phyloP scores from a whole-genome alignment of 2,113 vertebrate species.

The Cynocephalus volans region DNA sequence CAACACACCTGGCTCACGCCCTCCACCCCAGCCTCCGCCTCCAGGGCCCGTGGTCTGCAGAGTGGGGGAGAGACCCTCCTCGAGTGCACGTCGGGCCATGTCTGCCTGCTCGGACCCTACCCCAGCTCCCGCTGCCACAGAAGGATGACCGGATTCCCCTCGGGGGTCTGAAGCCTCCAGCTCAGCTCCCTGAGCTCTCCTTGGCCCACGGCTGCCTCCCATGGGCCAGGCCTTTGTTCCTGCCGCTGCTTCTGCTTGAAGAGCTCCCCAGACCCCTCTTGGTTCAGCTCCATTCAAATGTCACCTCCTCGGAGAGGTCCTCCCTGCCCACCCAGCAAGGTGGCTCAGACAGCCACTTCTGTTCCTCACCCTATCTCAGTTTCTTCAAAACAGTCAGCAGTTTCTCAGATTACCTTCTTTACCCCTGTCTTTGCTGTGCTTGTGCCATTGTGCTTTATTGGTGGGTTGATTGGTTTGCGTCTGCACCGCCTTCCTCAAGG shows the following conservation, averaged over 20 bases:
- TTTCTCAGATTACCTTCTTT: neutral
- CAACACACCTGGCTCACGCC: neutral
- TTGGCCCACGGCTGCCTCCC: neutral
- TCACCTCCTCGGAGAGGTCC: neutral
- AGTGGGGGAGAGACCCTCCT: neutral
- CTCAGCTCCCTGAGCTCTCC: rapidly evolving
- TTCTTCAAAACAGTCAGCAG: neutral
- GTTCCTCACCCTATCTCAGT: neutral
- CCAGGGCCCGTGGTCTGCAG: neutral
- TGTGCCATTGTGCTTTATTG: neutral
- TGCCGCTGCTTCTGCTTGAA: neutral
- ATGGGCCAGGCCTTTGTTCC: neutral
- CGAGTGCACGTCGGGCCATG: neutral
- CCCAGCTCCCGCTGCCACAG: too few relatives aligned
- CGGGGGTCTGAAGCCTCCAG: neutral
- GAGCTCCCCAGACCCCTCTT: neutral
- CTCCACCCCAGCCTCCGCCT: rapidly evolving
- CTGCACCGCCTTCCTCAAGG: neutral
- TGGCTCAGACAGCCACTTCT: neutral
- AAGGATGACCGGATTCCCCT: too few relatives aligned
- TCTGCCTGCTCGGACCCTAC: neutral
- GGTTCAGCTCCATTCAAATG: neutral
- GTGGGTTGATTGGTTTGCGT: neutral
- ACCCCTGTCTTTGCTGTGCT: neutral
- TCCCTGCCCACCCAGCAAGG: neutral